Evolutionary conservation across 2,797 vertebrate species (phyloP).

Genomic region (Cryptoblepharus egeriae): DNA sequence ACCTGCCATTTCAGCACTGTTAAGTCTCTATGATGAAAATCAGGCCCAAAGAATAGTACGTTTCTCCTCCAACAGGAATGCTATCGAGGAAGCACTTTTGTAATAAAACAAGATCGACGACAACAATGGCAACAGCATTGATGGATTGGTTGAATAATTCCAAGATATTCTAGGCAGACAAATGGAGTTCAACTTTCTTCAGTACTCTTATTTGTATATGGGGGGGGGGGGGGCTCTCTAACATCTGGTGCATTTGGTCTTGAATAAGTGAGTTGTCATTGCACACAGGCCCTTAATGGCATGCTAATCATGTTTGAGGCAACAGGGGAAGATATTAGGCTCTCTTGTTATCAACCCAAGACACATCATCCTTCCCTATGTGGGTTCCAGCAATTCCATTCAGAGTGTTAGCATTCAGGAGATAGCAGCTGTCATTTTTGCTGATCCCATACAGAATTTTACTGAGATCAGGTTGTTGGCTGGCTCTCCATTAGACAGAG

Average conservation of each 20-base stretch:
- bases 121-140: not conserved
- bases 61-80: not conserved
- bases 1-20: not conserved
- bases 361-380: not conserved
- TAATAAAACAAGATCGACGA: not conserved
- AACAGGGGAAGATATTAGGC: conserved; percentile 24
- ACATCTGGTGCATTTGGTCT: not conserved
- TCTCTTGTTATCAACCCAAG: conserved; percentile 25
- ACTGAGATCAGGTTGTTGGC: not conserved
- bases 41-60: not conserved
- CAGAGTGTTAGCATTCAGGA: conserved; percentile 9
- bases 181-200: conserved; percentile 6
- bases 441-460: not conserved
- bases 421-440: not conserved
- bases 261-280: not conserved
- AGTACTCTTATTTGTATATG: not conserved
- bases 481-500: not conserved
- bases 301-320: conserved; percentile 25
- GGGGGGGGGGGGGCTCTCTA: conserved; percentile 6
- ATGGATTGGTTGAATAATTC: conserved; percentile 7
- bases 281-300: conserved; percentile 4
- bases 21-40: not conserved
- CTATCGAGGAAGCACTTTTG: not conserved
- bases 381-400: not conserved
- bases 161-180: not conserved